Percentiles rank a stretch among this genome's conserved stretches.
phyloP scores from a whole-genome alignment of 2,888 invertebrate species.

The Germaria angustata region DNA sequence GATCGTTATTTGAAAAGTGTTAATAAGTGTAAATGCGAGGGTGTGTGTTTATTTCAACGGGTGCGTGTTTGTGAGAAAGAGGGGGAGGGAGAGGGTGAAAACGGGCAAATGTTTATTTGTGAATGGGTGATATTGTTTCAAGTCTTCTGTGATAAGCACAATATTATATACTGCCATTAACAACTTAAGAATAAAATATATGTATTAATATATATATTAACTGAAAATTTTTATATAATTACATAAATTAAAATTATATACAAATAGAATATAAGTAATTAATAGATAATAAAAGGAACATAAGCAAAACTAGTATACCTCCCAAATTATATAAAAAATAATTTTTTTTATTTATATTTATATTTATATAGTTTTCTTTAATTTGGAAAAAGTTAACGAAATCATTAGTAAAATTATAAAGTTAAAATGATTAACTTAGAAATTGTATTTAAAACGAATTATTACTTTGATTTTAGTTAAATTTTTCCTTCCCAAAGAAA shows the following conservation, averaged over 20 bases:
- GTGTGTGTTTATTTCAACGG: constrained; percentile 17
- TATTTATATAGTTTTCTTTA: not conserved
- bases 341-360: constrained; percentile 3
- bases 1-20: constrained; percentile 54
- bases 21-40: constrained; percentile 46
- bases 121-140: constrained; percentile 67
- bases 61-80: not conserved
- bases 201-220: no score
- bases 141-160: constrained; percentile 79
- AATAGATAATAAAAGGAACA: constrained; percentile 31
- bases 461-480: constrained; percentile 61
- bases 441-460: constrained; percentile 68
- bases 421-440: constrained; percentile 34
- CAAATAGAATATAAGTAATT: not conserved
- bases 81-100: constrained; percentile 19
- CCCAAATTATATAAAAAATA: constrained; percentile 62
- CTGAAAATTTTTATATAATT: constrained; percentile 37
- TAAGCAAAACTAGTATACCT: constrained; percentile 69
- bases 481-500: constrained; percentile 78
- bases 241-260: not conserved
- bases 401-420: constrained; percentile 48
- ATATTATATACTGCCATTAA: constrained; percentile 67
- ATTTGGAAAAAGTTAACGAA: constrained; percentile 52
- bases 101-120: constrained; percentile 48
- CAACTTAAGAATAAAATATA: constrained; percentile 47